Evolutionary conservation across 2,888 invertebrate genomes (phyloP).

Genomic region (Liopterus haemorrhoidalis): DNA sequence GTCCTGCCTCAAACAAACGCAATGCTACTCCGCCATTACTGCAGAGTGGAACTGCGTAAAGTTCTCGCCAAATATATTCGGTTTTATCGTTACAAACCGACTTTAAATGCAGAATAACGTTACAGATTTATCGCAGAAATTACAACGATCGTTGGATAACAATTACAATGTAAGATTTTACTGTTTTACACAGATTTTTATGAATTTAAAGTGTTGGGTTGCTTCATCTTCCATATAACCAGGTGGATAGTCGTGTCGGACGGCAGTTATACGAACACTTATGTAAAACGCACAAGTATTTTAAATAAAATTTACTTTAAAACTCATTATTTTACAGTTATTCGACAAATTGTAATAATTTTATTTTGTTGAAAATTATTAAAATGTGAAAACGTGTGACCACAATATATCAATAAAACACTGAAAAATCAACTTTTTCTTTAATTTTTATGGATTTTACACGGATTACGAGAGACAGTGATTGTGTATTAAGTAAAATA

Average conservation of each 20-base stretch:
- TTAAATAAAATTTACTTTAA: background rate
- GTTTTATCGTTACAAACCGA: slow-evolving; percentile 47
- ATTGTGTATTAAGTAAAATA: too few relatives aligned
- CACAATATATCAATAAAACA: too few relatives aligned
- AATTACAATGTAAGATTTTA: slow-evolving; percentile 89
- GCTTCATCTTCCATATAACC: slow-evolving; percentile 1
- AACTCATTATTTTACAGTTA: too few relatives aligned
- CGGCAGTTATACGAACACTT: background rate
- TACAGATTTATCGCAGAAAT: slow-evolving; percentile 90
- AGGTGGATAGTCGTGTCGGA: slow-evolving; percentile 13
- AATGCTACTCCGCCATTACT: slow-evolving; percentile 49
- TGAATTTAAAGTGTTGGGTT: slow-evolving; percentile 29
- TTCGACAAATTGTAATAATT: too few relatives aligned
- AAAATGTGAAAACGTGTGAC: too few relatives aligned
- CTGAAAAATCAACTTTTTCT: too few relatives aligned
- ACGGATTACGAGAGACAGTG: too few relatives aligned
- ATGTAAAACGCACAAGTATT: background rate
- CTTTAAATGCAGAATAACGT: slow-evolving; percentile 76
- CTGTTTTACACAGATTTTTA: slow-evolving; percentile 35
- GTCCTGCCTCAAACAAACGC: slow-evolving; percentile 47
- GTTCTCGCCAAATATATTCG: slow-evolving; percentile 46
- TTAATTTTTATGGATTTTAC: too few relatives aligned
- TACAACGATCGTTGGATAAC: slow-evolving; percentile 93
- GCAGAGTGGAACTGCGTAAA: slow-evolving; percentile 46
- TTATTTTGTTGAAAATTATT: slow-evolving; percentile 4